A percentile compares a stretch with the other conserved stretches of the same genome.
Conservation (phyloP, 2,113 vertebrate genomes). For the Notothenia rossii region DNA sequence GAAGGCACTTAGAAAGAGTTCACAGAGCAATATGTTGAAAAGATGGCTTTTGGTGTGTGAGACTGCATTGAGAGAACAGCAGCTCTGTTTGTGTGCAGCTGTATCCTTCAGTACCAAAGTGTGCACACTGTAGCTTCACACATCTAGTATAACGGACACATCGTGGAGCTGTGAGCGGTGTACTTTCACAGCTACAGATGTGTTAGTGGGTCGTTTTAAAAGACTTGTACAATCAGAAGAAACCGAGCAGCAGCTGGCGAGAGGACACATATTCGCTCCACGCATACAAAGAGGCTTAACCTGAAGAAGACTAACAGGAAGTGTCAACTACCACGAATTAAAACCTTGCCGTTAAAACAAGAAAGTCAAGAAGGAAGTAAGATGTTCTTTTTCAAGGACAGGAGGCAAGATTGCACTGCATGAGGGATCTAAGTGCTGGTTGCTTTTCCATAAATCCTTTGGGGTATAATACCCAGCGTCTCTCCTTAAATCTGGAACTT, state of each 20-base stretch:
- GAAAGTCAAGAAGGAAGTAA: neutral
- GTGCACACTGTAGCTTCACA: slow-evolving; percentile 30
- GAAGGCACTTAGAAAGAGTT: slow-evolving; percentile 37
- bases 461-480: neutral
- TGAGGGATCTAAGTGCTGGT: neutral
- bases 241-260: neutral
- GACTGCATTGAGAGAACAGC: slow-evolving; percentile 16
- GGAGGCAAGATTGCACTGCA: too few species aligned
- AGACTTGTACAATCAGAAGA: neutral
- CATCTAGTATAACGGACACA: slow-evolving; percentile 23
- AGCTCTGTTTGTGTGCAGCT: slow-evolving; percentile 3
- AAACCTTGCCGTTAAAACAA: neutral
- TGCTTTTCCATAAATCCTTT: neutral
- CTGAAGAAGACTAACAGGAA: slow-evolving; percentile 14
- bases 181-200: slow-evolving; percentile 41
- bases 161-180: slow-evolving; percentile 28
- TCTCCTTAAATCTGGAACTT: neutral
- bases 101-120: neutral
- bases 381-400: neutral
- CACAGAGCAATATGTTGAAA: slow-evolving; percentile 30
- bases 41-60: slow-evolving; percentile 27
- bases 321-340: slow-evolving; percentile 8
- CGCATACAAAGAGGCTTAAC: slow-evolving; percentile 8
- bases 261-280: neutral
- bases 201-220: slow-evolving; percentile 35